Evolutionary conservation across 1,140 invertebrate genomes (phyloP), one percentile per base, ranked within the genome.

Genomic region (Zaprionus camerounensis): DNA sequence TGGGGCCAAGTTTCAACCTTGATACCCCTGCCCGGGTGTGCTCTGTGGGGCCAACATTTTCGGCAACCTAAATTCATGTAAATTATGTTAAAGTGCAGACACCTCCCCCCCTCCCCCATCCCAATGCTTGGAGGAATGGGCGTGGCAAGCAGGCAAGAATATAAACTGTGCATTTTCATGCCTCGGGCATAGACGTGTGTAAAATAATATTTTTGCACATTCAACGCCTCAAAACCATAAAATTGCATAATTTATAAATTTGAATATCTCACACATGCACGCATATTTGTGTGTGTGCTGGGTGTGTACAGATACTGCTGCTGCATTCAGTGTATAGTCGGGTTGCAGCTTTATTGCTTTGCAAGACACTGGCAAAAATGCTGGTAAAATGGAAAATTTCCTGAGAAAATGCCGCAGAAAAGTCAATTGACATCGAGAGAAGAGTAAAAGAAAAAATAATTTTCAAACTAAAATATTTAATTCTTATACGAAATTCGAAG

Each of bases 201-300:
- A 79, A 90, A 90, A 88, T 84, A 88, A 81, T 88, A 88, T 88
- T 88, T 88, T 90, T 84, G 75, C 78, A 87, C 81, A 88, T 79
- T 71, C 78, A 80, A 81, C 76, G 76, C 78, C 76, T 85, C 78
- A 81, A 85, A 82, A 78, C 81, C 72, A 88, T 88, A 85, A 88
- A 90, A 88, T 84, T 90, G 76, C 81, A 88, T 88, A 90, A 85
- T 88, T 87, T 84, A 87, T 88, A 88, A 78, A 88, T 81, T 84
- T 88, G 75, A 90, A 84, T 88, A 88, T 81, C 81, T 73, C 56
- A 73, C 80, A 76, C 77, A 88, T 22, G 28, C 55, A 62, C 20
- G 9, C 46, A 36, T 26, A 53, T 56, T 9, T 24, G 24, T 64
- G 28, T 67, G 59, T 5, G 22, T 36, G 24, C 7, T 13, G 36